Percentiles rank a stretch among this genome's conserved stretches.
These are phyloP conservation scores for Pempheris klunzingeri DNA, from an alignment of 2,797 vertebrate genomes.

Conservation along the genomic window DNA sequence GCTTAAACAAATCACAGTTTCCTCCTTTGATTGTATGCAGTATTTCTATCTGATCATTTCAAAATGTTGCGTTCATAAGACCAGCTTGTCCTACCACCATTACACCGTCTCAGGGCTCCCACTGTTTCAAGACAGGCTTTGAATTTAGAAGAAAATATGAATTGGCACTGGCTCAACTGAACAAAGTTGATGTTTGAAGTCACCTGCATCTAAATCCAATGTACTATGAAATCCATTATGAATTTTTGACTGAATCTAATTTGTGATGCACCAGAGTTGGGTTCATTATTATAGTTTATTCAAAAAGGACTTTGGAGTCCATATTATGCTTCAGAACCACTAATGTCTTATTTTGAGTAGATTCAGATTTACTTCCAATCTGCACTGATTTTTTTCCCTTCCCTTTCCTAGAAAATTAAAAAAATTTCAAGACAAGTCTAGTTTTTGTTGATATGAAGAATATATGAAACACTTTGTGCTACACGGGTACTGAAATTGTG, in stretches of 20 bases:
- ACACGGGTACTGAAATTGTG: conserved; percentile 29
- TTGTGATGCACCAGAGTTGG: conserved; percentile 4
- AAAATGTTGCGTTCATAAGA: conserved; percentile 33
- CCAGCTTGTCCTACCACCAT: conserved; percentile 21
- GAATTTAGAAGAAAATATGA: conserved; percentile 15
- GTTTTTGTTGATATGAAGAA: conserved; percentile 27
- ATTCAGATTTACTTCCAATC: conserved; percentile 18
- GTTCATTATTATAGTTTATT: conserved; percentile 12
- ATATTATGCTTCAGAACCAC: conserved; percentile 18
- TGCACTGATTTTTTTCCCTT: conserved; percentile 48
- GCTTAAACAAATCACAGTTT: conserved; percentile 16
- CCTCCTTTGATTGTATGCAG: conserved; percentile 28
- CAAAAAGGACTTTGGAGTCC: conserved; percentile 7
- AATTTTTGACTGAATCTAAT: conserved; percentile 16
- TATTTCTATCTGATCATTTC: conserved; percentile 48
- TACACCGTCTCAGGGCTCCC: conserved; percentile 52
- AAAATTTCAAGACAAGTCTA: not conserved
- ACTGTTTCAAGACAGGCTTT: conserved; percentile 31
- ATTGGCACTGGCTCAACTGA: conserved; percentile 28
- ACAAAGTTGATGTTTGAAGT: conserved; percentile 31
- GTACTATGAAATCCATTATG: conserved; percentile 29
- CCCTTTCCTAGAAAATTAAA: not conserved
- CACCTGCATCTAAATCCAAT: conserved; percentile 20
- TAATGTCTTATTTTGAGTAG: conserved; percentile 13
- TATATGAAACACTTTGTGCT: conserved; percentile 37